phyloP scores from a whole-genome alignment of 2,888 invertebrate species.

The Drosophila bunnanda region DNA sequence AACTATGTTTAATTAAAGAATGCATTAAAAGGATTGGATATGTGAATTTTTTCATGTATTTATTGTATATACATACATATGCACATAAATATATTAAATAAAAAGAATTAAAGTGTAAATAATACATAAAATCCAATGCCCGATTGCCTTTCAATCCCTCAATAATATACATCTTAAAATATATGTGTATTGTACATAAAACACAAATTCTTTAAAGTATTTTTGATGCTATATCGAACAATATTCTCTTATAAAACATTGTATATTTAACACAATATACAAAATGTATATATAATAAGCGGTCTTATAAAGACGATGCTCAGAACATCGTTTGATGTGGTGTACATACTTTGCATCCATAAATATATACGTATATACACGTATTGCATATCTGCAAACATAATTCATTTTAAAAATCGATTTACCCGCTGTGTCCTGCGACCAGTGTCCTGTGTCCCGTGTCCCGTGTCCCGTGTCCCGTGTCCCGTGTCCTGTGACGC shows the following conservation, averaged over 20 bases:
- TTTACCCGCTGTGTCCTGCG: constrained; percentile 56
- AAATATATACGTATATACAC: constrained; percentile 20
- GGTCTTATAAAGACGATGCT: constrained; percentile 4
- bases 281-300: constrained; percentile 7
- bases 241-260: background rate
- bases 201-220: background rate
- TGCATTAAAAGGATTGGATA: background rate
- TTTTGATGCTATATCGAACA: too few species aligned
- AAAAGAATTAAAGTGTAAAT: background rate
- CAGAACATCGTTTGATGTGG: constrained; percentile 16
- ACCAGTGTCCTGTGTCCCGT: constrained; percentile 11
- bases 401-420: constrained; percentile 77
- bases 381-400: constrained; percentile 63
- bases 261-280: background rate
- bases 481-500: constrained; percentile 38
- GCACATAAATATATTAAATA: background rate
- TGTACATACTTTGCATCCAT: constrained; percentile 12
- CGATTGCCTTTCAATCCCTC: background rate
- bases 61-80: too few species aligned
- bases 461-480: background rate
- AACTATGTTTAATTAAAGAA: background rate
- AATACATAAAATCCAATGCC: too few species aligned
- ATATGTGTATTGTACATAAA: too few species aligned
- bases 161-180: too few species aligned
- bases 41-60: too few species aligned